phyloP scores from a whole-genome alignment of 2,888 invertebrate species.

The Cryptus viduatorius region DNA sequence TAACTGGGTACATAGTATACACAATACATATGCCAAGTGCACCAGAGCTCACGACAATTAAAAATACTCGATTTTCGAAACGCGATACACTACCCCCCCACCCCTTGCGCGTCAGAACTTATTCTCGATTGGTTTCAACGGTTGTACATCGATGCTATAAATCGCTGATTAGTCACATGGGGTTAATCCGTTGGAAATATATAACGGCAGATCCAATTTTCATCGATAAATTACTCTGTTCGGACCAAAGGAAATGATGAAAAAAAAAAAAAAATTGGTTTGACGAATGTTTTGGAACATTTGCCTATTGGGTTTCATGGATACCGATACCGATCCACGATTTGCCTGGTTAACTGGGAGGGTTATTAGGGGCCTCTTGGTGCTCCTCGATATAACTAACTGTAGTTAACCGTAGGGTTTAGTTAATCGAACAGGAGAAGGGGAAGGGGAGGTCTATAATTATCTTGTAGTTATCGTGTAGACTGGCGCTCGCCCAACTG shows the following conservation, averaged over 20 bases:
- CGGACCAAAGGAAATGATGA: neutral
- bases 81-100: neutral
- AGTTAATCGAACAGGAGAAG: conserved; percentile 66
- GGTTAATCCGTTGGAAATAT: neutral
- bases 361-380: conserved; percentile 34
- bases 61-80: conserved; percentile 63
- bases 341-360: conserved; percentile 14
- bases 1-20: conserved; percentile 13
- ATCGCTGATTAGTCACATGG: conserved; percentile 30
- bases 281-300: neutral
- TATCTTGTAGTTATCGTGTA: conserved; percentile 71
- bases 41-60: conserved; percentile 48
- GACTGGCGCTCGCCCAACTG: conserved; percentile 70
- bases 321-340: neutral
- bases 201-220: conserved; percentile 15
- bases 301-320: neutral
- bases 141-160: conserved; percentile 17
- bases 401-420: conserved; percentile 61
- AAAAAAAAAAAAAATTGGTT: neutral
- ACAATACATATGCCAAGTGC: conserved; percentile 14
- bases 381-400: conserved; percentile 52
- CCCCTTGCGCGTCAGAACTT: conserved; percentile 34
- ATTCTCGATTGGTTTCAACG: conserved; percentile 58
- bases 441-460: conserved; percentile 64
- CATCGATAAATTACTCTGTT: conserved; percentile 7